Conservation (phyloP, 2,888 invertebrate genomes). For the Augiades crinisus region DNA sequence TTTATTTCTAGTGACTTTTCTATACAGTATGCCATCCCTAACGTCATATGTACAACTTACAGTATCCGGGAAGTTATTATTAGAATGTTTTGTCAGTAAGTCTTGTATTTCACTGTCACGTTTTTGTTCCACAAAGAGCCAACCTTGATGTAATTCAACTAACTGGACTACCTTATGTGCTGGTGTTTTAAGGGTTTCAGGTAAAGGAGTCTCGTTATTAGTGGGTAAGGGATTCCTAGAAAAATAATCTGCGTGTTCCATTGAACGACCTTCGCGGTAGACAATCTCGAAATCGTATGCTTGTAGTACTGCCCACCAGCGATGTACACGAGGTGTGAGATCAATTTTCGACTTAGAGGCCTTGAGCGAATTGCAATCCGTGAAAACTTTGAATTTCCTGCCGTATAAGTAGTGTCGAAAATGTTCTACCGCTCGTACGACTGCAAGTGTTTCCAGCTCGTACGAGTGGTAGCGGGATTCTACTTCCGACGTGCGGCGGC, state of each 20-base stretch:
- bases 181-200: too few species aligned
- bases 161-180: too few species aligned
- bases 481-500: slow-evolving; percentile 21
- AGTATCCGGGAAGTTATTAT: background rate
- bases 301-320: slow-evolving; percentile 2
- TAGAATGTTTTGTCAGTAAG: too few species aligned
- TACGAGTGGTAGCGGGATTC: slow-evolving; percentile 29
- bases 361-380: slow-evolving; percentile 15
- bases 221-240: background rate
- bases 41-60: too few species aligned
- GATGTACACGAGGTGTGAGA: background rate
- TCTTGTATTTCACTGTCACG: too few species aligned
- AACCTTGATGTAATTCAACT: too few species aligned
- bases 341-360: background rate
- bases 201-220: background rate
- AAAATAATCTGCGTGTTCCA: background rate
- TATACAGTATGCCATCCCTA: background rate
- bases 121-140: too few species aligned
- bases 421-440: background rate
- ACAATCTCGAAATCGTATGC: background rate
- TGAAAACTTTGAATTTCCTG: background rate
- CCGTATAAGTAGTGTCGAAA: background rate
- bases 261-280: background rate
- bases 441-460: slow-evolving; percentile 5
- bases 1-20: background rate